Conservation (phyloP, 2,113 vertebrate species). For the Acanthisitta chloris region DNA sequence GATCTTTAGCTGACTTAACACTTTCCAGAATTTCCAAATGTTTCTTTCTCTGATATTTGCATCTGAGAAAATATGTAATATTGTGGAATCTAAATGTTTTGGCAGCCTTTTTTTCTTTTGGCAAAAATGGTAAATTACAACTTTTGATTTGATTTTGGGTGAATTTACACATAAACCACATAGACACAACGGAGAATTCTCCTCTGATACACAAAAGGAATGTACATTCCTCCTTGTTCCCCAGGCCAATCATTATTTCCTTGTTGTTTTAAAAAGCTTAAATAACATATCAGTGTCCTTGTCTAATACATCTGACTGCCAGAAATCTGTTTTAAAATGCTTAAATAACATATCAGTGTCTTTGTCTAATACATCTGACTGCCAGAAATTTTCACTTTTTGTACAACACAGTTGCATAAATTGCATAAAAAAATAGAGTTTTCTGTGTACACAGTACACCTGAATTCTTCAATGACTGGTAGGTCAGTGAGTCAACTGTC, state of each 20-base stretch:
- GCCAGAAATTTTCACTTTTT: background rate
- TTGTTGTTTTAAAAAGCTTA: background rate
- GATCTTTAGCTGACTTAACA: background rate
- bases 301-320: background rate
- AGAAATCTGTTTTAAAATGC: background rate
- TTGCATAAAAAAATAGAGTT: background rate
- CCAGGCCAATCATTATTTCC: background rate
- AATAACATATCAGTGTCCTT: background rate
- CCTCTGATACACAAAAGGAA: background rate
- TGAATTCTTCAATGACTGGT: background rate
- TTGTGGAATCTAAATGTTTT: background rate
- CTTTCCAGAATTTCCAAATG: background rate
- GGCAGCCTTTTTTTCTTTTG: background rate
- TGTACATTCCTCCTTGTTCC: background rate
- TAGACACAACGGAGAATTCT: background rate
- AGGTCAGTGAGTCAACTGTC: background rate
- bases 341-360: background rate
- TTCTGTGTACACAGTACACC: background rate
- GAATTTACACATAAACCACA: background rate
- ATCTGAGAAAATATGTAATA: background rate
- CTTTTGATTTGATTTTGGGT: background rate
- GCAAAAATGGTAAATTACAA: background rate
- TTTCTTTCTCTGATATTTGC: background rate
- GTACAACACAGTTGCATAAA: background rate
- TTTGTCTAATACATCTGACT: background rate